Percentiles rank a stretch among this genome's conserved stretches.
Evolutionary conservation across 2,113 vertebrate species (phyloP).

Genomic region (Rhabdomys dilectus): DNA sequence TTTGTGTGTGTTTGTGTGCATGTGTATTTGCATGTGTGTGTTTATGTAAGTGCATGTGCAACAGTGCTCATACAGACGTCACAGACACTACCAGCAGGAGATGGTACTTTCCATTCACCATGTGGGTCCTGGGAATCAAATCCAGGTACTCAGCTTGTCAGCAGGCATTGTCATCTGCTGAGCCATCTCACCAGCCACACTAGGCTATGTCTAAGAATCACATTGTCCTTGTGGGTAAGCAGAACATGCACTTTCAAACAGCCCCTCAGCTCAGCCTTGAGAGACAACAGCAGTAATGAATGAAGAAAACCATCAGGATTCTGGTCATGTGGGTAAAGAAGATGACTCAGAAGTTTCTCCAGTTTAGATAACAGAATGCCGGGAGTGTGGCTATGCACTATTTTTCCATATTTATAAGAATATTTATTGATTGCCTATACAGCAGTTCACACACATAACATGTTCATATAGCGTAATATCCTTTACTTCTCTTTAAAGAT

Average conservation of each 20-base stretch:
- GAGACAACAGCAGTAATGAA: background rate
- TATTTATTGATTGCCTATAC: background rate
- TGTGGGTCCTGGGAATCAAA: background rate
- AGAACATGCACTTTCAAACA: background rate
- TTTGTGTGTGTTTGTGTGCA: background rate
- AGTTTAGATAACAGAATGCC: background rate
- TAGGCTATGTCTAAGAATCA: background rate
- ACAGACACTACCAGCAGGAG: background rate
- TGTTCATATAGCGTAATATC: background rate
- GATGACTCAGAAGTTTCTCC: background rate
- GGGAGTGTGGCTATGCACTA: background rate
- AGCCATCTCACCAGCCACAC: background rate
- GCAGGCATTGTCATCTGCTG: too few relatives aligned
- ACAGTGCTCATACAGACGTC: background rate
- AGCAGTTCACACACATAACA: background rate
- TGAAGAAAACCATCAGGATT: background rate
- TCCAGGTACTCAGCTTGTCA: background rate
- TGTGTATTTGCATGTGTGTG: background rate
- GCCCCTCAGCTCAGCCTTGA: background rate
- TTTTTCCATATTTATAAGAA: background rate
- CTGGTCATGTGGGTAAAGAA: background rate
- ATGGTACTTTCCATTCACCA: background rate
- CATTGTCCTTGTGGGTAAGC: background rate
- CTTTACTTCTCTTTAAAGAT: constrained; percentile 8
- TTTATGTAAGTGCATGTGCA: background rate